Conservation (phyloP, 2,797 vertebrate genomes). For the Odontamblyopus rebecca region DNA sequence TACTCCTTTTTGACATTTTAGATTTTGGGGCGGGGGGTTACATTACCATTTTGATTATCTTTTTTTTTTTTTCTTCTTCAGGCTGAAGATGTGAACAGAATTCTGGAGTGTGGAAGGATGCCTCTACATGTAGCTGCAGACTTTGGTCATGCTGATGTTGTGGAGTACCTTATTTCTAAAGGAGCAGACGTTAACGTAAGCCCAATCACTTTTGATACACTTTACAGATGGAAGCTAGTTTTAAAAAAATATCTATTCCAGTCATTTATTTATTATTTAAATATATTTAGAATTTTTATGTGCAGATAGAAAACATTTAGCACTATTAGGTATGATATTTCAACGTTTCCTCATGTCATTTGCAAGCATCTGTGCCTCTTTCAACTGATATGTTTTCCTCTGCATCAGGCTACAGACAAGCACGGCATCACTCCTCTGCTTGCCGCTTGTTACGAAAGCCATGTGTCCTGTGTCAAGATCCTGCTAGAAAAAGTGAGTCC, state of each 20-base stretch:
- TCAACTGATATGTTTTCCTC: neutral
- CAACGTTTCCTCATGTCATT: no score
- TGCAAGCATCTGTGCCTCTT: neutral
- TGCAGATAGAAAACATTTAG: neutral
- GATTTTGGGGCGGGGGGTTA: no score
- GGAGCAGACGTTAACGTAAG: constrained; percentile 95
- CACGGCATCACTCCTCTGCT: constrained; percentile 91
- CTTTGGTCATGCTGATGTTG: constrained; percentile 86
- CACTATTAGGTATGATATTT: neutral
- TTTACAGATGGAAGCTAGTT: constrained; percentile 15
- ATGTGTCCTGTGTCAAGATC: constrained; percentile 87
- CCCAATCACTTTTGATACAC: constrained; percentile 19
- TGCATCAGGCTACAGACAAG: constrained; percentile 88
- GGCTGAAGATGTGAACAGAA: constrained; percentile 90
- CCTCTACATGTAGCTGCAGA: constrained; percentile 94
- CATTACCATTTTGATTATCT: constrained; percentile 16
- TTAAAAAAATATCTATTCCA: neutral
- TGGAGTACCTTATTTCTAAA: constrained; percentile 90
- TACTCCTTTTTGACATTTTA: no score
- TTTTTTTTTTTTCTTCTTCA: constrained; percentile 53
- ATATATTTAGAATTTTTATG: neutral
- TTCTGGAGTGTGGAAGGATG: constrained; percentile 86
- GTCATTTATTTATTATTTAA: neutral
- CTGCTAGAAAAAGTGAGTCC: constrained; percentile 91
- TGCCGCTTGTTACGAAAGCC: constrained; percentile 88